phyloP scores from a whole-genome alignment of 2,113 vertebrate species.

The Mirounga angustirostris region DNA sequence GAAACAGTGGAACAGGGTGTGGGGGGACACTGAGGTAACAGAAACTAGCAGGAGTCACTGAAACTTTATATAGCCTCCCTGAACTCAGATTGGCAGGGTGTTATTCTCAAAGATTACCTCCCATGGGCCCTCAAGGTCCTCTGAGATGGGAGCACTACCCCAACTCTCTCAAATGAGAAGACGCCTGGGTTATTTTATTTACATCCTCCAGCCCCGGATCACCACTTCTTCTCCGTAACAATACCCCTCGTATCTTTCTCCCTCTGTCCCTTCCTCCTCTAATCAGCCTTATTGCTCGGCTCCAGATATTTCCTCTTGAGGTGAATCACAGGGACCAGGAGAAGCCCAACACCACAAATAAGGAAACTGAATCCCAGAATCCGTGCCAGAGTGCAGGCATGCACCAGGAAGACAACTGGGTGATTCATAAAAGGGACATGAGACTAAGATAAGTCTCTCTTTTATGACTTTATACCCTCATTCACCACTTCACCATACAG shows the following conservation, averaged over 20 bases:
- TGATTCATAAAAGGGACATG: constrained; percentile 43
- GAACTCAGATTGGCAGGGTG: background rate
- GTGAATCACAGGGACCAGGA: constrained; percentile 57
- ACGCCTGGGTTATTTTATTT: background rate
- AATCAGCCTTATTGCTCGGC: constrained; percentile 55
- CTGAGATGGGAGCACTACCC: background rate
- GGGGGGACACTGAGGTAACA: background rate
- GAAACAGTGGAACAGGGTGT: background rate
- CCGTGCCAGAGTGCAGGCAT: background rate
- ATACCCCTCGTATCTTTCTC: background rate
- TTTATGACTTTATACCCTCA: background rate
- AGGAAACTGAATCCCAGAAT: constrained; percentile 66
- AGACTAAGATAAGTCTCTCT: constrained; percentile 19
- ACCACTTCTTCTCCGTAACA: constrained; percentile 29
- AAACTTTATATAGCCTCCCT: background rate
- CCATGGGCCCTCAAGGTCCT: background rate
- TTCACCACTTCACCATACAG: background rate
- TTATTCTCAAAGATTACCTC: constrained; percentile 5
- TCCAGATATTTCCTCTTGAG: constrained; percentile 75
- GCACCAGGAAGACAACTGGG: constrained; percentile 39
- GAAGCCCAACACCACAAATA: constrained; percentile 62
- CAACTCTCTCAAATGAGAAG: background rate
- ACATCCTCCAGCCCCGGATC: background rate
- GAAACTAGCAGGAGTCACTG: background rate
- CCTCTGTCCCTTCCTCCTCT: constrained; percentile 43